Conservation (phyloP, 2,113 vertebrate genomes). For the Anhinga rufa region DNA sequence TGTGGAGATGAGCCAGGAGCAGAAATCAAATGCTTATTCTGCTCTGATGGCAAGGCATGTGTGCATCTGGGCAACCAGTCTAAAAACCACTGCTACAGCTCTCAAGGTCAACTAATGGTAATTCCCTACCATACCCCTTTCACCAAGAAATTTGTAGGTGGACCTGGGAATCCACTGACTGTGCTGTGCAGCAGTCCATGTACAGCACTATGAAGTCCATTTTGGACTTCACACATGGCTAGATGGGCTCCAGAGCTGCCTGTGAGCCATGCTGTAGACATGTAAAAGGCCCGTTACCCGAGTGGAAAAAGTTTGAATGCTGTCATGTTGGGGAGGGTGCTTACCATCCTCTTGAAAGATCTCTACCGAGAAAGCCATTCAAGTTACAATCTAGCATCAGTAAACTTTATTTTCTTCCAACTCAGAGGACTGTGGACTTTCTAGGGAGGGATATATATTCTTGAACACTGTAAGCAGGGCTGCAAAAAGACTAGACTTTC, state of each 20-base stretch:
- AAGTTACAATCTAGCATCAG: not conserved
- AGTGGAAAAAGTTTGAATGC: not conserved
- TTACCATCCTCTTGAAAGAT: not conserved
- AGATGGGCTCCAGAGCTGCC: not conserved
- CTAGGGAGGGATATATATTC: not conserved
- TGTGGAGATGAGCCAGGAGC: not conserved
- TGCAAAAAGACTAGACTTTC: not conserved
- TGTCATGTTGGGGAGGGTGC: not conserved
- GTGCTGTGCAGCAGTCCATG: not conserved
- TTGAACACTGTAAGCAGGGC: not conserved
- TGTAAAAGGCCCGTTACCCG: not conserved
- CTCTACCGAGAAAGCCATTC: not conserved
- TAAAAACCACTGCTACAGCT: not conserved
- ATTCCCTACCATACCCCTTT: not conserved
- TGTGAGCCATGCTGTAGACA: not conserved
- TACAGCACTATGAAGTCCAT: not conserved
- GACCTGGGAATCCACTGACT: not conserved
- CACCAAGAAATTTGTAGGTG: rapidly evolving
- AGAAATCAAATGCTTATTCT: not conserved
- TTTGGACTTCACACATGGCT: not conserved
- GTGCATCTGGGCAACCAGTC: not conserved
- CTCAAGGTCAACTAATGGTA: not conserved
- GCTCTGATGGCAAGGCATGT: not conserved
- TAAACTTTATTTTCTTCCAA: not conserved
- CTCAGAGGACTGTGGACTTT: not conserved